phyloP scores from a whole-genome alignment of 2,888 invertebrate genomes.

The Dryocosmus kuriphilus region DNA sequence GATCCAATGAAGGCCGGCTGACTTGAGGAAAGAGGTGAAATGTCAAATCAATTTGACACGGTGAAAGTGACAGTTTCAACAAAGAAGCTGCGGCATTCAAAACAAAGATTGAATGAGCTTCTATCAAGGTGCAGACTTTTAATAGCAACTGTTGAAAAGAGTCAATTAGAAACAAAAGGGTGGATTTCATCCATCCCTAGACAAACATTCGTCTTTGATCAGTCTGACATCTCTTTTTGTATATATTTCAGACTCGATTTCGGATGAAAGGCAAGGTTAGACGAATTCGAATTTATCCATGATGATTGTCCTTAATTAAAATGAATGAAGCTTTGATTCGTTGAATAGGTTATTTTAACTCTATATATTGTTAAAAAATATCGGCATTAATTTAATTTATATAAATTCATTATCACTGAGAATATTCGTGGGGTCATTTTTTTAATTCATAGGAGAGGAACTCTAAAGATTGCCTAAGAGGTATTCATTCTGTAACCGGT shows the following conservation, averaged over 20 bases:
- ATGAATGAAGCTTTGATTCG: neutral
- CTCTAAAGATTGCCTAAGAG: no score
- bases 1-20: constrained; percentile 3
- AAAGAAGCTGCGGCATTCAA: neutral
- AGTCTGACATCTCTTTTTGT: neutral
- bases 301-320: neutral
- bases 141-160: constrained; percentile 24
- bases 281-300: neutral
- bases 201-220: neutral
- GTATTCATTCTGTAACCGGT: no score
- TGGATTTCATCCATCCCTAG: neutral
- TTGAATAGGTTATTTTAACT: neutral
- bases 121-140: neutral
- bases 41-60: constrained; percentile 29
- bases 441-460: no score
- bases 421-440: no score
- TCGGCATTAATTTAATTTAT: neutral
- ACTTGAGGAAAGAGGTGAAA: constrained; percentile 2
- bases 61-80: constrained; percentile 33
- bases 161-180: constrained; percentile 1
- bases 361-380: neutral
- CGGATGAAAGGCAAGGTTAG: neutral
- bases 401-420: no score
- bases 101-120: constrained; percentile 26
- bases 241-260: neutral